A percentile compares a stretch with the other conserved stretches of the same genome.
Evolutionary conservation across 2,113 vertebrate genomes (phyloP).

Genomic region (Microcebus ravelobensis): DNA sequence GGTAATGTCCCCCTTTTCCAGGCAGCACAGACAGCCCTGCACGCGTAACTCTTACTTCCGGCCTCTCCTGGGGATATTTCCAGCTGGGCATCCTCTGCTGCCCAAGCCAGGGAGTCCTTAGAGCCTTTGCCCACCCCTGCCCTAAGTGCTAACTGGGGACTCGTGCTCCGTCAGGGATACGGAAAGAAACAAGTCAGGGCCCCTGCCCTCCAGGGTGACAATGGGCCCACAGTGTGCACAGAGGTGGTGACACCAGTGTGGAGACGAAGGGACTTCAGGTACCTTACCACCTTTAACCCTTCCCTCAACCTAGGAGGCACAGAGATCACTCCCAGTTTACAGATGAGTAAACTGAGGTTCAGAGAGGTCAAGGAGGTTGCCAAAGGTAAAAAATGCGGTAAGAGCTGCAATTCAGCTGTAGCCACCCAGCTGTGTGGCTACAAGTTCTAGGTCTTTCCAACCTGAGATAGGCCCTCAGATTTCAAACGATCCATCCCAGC

Average conservation of each 20-base stretch:
- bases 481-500: background rate
- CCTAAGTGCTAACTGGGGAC: background rate
- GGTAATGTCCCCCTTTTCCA: background rate
- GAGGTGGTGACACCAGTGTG: fast-evolving
- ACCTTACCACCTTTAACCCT: background rate
- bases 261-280: background rate
- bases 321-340: background rate
- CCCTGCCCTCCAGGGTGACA: background rate
- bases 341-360: background rate
- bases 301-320: background rate
- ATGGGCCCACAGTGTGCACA: too few relatives aligned
- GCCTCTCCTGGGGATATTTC: background rate
- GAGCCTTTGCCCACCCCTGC: background rate
- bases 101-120: background rate
- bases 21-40: background rate
- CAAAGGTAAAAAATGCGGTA: background rate
- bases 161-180: background rate
- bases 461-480: background rate
- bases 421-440: background rate
- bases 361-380: background rate
- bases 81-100: background rate
- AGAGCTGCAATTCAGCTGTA: background rate
- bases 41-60: fast-evolving
- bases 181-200: background rate
- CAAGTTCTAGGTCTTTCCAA: background rate